Evolutionary conservation across 2,797 vertebrate species (phyloP).

Genomic region (Microcaecilia unicolor): DNA sequence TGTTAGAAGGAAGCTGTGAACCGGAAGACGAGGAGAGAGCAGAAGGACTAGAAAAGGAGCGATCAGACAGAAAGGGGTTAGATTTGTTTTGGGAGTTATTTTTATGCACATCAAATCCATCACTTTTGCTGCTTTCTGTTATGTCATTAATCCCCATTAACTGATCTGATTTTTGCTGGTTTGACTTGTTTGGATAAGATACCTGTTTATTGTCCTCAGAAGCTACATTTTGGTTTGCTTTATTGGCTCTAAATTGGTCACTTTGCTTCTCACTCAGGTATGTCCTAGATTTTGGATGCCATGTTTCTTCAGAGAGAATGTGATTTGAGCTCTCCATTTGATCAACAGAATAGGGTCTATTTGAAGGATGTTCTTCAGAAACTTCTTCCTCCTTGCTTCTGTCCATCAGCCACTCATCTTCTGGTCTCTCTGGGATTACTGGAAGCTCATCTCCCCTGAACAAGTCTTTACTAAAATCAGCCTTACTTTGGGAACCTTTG

Average conservation of each 20-base stretch:
- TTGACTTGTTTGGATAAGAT: too few relatives aligned
- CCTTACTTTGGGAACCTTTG: not conserved
- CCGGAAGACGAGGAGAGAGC: constrained; percentile 21
- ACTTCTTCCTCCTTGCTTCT: not conserved
- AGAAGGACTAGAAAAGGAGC: constrained; percentile 25
- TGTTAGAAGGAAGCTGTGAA: constrained; percentile 19
- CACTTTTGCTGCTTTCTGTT: not conserved
- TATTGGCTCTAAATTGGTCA: too few relatives aligned
- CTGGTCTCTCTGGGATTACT: constrained; percentile 29
- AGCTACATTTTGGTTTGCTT: too few relatives aligned
- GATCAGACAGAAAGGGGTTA: constrained; percentile 30
- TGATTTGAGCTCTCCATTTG: too few relatives aligned
- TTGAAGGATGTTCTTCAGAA: accelerated
- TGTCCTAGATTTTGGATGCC: too few relatives aligned
- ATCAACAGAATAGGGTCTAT: too few relatives aligned
- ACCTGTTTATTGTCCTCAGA: not conserved
- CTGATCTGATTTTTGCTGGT: too few relatives aligned
- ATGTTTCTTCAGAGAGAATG: too few relatives aligned
- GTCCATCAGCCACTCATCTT: constrained; percentile 49
- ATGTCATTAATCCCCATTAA: not conserved
- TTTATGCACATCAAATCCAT: constrained; percentile 5
- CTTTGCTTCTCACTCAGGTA: too few relatives aligned
- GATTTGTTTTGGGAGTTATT: too few relatives aligned
- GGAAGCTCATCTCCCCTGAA: constrained; percentile 31
- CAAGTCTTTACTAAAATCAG: not conserved